A percentile compares a stretch with the other conserved stretches of the same genome.
Evolutionary conservation across 2,113 vertebrate species (phyloP).

Genomic region (Pluvianellus socialis): DNA sequence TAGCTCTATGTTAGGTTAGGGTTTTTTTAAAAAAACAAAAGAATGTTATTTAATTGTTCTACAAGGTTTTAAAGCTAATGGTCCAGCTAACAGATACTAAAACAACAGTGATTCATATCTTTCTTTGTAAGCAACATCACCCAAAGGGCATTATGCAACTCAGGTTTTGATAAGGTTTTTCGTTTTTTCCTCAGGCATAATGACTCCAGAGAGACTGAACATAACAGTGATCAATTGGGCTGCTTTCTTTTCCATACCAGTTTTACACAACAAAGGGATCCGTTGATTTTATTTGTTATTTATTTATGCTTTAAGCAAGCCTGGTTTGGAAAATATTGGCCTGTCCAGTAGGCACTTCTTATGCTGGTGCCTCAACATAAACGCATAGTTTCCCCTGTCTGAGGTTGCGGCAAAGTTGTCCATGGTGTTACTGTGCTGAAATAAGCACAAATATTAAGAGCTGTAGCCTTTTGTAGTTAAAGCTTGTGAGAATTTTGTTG

Average conservation of each 20-base stretch:
- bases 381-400: neutral
- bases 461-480: neutral
- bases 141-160: neutral
- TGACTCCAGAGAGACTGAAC: constrained; percentile 15
- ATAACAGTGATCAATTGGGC: constrained; percentile 3
- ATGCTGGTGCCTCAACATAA: neutral
- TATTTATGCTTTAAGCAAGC: constrained; percentile 12
- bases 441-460: neutral
- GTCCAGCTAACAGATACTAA: neutral
- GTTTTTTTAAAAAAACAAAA: neutral
- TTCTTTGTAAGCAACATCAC: constrained; percentile 5
- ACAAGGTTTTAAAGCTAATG: constrained; percentile 9
- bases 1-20: neutral
- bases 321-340: constrained; percentile 1
- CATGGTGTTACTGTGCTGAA: neutral
- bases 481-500: constrained; percentile 28
- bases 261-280: constrained; percentile 10
- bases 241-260: constrained; percentile 2
- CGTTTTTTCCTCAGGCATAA: constrained; percentile 6
- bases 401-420: neutral
- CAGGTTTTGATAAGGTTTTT: constrained; percentile 21
- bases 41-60: neutral
- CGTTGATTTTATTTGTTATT: neutral
- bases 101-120: constrained; percentile 10
- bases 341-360: neutral